Evolutionary conservation across 2,888 invertebrate species (phyloP).

Genomic region (Polydrusus pterygomalis): DNA sequence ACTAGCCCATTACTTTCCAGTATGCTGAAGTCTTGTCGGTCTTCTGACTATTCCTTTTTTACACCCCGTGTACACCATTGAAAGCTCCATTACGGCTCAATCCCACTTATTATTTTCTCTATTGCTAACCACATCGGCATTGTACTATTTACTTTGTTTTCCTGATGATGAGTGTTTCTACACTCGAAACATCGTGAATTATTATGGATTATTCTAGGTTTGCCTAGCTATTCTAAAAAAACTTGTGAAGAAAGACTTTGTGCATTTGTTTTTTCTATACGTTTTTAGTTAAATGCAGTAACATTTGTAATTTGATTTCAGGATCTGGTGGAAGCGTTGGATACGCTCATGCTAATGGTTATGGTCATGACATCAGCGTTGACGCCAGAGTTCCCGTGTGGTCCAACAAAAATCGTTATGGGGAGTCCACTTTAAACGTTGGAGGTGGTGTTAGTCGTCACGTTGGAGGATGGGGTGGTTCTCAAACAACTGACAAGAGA

Average conservation of each 20-base stretch:
- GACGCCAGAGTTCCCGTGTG: constrained; percentile 39
- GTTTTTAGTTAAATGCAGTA: too few relatives aligned
- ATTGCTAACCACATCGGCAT: too few relatives aligned
- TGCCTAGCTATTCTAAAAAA: neutral
- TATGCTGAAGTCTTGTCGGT: too few relatives aligned
- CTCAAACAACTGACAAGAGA: constrained; percentile 28
- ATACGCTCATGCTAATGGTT: constrained; percentile 34
- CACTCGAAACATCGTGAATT: too few relatives aligned
- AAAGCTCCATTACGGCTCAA: too few relatives aligned
- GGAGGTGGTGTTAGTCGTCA: constrained; percentile 38
- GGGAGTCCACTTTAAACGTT: constrained; percentile 38
- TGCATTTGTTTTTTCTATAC: neutral
- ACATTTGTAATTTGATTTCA: constrained; percentile 1
- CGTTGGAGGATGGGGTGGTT: constrained; percentile 30
- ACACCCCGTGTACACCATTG: too few relatives aligned
- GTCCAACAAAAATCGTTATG: constrained; percentile 39
- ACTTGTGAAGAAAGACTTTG: neutral
- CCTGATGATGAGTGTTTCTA: too few relatives aligned
- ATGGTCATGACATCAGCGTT: constrained; percentile 37
- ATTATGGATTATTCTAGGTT: too few relatives aligned
- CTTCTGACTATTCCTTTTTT: too few relatives aligned
- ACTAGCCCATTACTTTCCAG: too few relatives aligned
- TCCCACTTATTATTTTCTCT: too few relatives aligned
- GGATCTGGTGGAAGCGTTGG: constrained; percentile 36
- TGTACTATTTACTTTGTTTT: too few relatives aligned